A percentile compares a stretch with the other conserved stretches of the same genome.
These are phyloP conservation scores for Thaumetopoea pityocampa DNA, from an alignment of 1,140 invertebrate species.

Conservation along the genomic window DNA sequence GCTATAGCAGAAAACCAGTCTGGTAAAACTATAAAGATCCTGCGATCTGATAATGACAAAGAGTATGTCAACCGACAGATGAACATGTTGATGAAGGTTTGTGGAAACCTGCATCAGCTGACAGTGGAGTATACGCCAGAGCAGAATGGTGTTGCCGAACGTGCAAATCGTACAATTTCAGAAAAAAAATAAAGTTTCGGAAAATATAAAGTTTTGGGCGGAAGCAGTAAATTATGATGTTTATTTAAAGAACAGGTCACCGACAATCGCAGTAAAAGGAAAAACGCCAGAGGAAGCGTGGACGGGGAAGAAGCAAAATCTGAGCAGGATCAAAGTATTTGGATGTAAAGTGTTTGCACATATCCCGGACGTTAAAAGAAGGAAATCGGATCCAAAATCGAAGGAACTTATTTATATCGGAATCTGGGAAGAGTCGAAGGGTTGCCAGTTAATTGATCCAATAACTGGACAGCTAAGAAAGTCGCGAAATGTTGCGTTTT, in stretches of 20 bases:
- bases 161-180: background rate
- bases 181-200: background rate
- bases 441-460: too few relatives aligned
- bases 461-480: too few relatives aligned
- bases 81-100: background rate
- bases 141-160: background rate
- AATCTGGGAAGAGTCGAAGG: too few relatives aligned
- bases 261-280: conserved; percentile 2
- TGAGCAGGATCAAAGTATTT: conserved; percentile 1
- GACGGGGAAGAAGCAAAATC: conserved; percentile 1
- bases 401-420: too few relatives aligned
- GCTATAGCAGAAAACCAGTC: background rate
- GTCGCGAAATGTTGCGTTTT: too few relatives aligned
- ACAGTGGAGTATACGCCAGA: background rate
- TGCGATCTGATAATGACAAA: background rate
- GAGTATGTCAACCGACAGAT: conserved; percentile 1
- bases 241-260: conserved; percentile 4
- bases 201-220: background rate
- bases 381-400: background rate
- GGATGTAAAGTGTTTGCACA: conserved; percentile 6
- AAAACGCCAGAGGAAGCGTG: conserved; percentile 2
- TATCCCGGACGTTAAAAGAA: background rate
- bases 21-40: background rate
- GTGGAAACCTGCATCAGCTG: background rate
- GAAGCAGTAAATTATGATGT: background rate